Evolutionary conservation across 2,888 invertebrate genomes (phyloP).

Genomic region (Branchinecta sandiegonensis): DNA sequence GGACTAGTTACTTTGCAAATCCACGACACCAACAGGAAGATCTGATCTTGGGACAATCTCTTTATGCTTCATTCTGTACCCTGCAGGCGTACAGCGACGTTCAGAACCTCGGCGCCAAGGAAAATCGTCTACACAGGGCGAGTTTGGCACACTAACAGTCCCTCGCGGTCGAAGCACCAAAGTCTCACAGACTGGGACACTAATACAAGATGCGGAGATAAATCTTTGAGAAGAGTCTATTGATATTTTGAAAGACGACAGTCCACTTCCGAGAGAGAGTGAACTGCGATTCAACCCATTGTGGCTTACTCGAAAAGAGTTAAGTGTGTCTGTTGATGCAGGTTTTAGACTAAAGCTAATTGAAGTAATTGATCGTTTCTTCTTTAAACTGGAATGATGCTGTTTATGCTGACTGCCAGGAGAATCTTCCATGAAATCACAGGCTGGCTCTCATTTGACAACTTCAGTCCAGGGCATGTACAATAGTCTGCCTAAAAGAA

Average conservation of each 20-base stretch:
- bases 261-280: neutral
- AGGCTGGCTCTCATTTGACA: too few relatives aligned
- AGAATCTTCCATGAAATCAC: too few relatives aligned
- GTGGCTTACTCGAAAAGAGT: neutral
- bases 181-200: neutral
- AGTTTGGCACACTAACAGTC: constrained; percentile 7
- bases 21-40: neutral
- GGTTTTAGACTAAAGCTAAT: neutral
- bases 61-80: neutral
- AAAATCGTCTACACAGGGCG: neutral
- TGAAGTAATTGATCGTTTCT: neutral
- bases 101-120: neutral
- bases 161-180: neutral
- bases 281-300: constrained; percentile 5
- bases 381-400: neutral
- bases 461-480: too few relatives aligned
- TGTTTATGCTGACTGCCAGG: neutral
- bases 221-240: neutral
- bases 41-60: neutral
- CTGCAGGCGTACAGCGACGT: neutral
- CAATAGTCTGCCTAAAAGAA: too few relatives aligned
- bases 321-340: neutral
- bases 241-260: neutral
- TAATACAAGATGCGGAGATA: neutral
- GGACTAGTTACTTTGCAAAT: neutral